Conservation (phyloP, 1,140 invertebrate genomes). For the Phenacoccus solenopsis region DNA sequence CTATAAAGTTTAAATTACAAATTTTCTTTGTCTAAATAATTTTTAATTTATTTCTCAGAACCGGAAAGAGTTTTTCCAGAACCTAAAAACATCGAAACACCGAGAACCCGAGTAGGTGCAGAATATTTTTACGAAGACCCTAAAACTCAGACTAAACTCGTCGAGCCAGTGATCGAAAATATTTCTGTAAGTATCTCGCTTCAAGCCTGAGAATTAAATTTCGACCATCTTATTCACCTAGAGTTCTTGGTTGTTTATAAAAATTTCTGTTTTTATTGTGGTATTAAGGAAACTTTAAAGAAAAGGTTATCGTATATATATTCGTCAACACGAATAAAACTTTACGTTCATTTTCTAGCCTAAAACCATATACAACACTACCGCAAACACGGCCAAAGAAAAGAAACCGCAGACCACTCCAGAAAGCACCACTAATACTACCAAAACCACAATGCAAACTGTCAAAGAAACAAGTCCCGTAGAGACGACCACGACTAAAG, state of each 20-base stretch:
- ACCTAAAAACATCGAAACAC: neutral
- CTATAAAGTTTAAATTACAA: too few relatives aligned
- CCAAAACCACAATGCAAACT: neutral
- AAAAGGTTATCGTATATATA: too few relatives aligned
- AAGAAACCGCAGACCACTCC: neutral
- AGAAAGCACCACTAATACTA: neutral
- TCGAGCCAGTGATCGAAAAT: neutral
- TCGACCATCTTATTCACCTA: too few relatives aligned
- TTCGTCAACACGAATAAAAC: too few relatives aligned
- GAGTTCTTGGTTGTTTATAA: too few relatives aligned
- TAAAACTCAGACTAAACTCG: neutral
- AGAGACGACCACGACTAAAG: neutral
- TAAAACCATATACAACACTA: neutral
- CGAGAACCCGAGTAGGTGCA: neutral
- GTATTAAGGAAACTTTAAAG: too few relatives aligned
- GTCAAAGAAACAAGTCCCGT: neutral
- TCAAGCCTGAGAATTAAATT: too few relatives aligned
- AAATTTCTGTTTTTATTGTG: too few relatives aligned
- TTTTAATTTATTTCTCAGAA: too few relatives aligned
- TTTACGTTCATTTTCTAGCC: neutral
- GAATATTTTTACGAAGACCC: constrained; percentile 5
- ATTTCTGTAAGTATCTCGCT: neutral
- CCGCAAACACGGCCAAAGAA: neutral
- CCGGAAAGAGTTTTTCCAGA: neutral
- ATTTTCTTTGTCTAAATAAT: too few relatives aligned